Evolutionary conservation across 1,140 invertebrate species (phyloP), one percentile per base, ranked within the genome.

Genomic region (Euwallacea similis): DNA sequence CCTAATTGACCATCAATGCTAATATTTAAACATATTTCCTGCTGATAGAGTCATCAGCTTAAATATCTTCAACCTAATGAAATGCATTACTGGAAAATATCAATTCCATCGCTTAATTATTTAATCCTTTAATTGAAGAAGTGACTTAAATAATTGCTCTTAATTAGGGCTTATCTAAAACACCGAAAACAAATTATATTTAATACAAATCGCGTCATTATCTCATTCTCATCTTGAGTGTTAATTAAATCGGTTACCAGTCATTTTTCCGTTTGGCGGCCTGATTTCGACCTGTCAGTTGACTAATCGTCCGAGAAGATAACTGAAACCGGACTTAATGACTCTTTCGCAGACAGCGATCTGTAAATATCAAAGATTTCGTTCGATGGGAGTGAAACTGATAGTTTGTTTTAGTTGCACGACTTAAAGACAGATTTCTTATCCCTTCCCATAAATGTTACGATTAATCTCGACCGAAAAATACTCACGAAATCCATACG

Each of bases 161-260:
- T 10, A 63, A 69, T 69, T 13, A 63, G 60, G 7, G 8, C 13
- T 65, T 71, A 71, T 71, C 69, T 65, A 42, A 56, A 68, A 72
- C 71, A 72, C 65, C 59, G 50, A 72, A 72, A 72, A 72, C 71
- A 72, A 72, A 72, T 72, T 72, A 72, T 72, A 63, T 67, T 67
- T 72, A 72, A 72, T 72, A 72, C 47, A 59, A 42, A 50, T 65
- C 44, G 42, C 42, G 53, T 33, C 8, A 9, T 66, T 66, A 71
- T 72, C 71, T 4, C n/a, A 42, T 43, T 60, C 71, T 53, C 71
- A 63, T 67, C 64, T 67, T 13, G 61, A 53, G 73, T 62, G 73
- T 71, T 71, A 74, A 74, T 74, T 74, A 66, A 74, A 74, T 71
- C 69, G 73, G 56, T 53, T 63, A 63, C 69, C 59, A 60, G 53